Percentiles rank a stretch among this genome's conserved stretches.
Evolutionary conservation across 2,797 vertebrate genomes (phyloP).

Genomic region (Hydrocynus forskahlii): DNA sequence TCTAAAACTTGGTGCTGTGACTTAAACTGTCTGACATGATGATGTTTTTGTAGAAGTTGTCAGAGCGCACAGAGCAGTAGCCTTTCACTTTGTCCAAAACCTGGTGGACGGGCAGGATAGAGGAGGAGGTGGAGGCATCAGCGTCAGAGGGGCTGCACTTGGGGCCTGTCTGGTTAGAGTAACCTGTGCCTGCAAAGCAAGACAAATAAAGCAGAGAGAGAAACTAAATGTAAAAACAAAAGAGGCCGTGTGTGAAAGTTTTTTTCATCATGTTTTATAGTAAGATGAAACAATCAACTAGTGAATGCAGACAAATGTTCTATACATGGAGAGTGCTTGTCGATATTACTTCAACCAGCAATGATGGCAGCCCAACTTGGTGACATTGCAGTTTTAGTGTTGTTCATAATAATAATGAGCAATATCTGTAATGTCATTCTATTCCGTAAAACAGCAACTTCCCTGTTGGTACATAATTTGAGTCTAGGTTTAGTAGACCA

Average conservation of each 20-base stretch:
- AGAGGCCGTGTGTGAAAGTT: background rate
- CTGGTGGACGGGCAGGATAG: slow-evolving; percentile 92
- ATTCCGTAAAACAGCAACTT: no score
- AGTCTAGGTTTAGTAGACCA: no score
- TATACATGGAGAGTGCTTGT: background rate
- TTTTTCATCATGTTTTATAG: background rate
- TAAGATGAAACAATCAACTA: background rate
- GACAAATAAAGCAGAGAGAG: slow-evolving; percentile 32
- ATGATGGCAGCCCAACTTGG: background rate
- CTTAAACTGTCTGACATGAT: slow-evolving; percentile 92
- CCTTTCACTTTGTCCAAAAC: slow-evolving; percentile 94
- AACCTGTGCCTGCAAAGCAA: slow-evolving; percentile 80
- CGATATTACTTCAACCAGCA: background rate
- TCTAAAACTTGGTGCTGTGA: slow-evolving; percentile 91
- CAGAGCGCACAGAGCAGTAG: slow-evolving; percentile 89
- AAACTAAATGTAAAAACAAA: background rate
- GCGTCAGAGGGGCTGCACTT: slow-evolving; percentile 83
- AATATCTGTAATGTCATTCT: no score
- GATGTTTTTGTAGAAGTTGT: slow-evolving; percentile 98
- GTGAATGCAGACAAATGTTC: background rate
- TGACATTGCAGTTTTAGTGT: no score
- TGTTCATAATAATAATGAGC: no score
- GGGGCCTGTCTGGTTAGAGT: slow-evolving; percentile 77
- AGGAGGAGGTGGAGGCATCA: slow-evolving; percentile 86
- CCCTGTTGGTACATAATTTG: no score